Conservation (phyloP, 2,797 vertebrate genomes). For the Enteromius fasciolatus region DNA sequence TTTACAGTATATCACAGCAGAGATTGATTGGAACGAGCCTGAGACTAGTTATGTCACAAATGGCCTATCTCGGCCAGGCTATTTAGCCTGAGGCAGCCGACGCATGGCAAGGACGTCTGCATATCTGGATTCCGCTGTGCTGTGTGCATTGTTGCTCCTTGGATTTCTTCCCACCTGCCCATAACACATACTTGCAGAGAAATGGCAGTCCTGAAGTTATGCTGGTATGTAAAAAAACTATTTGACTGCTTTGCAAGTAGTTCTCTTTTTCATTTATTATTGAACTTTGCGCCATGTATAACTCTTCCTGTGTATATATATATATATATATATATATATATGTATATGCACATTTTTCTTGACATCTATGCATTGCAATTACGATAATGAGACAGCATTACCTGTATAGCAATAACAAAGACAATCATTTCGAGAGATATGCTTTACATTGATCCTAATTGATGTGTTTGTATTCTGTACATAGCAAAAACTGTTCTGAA, state of each 20-base stretch:
- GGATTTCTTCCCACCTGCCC: slow-evolving; percentile 4
- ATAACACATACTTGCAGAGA: background rate
- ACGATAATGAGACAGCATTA: background rate
- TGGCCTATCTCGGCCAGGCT: slow-evolving; percentile 5
- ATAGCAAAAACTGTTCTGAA: background rate
- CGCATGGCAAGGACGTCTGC: background rate
- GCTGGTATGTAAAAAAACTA: background rate
- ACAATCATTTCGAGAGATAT: background rate
- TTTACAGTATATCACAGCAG: slow-evolving; percentile 6
- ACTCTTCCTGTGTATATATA: too few species aligned
- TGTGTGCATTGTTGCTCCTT: background rate
- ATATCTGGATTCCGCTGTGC: background rate
- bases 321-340: too few species aligned
- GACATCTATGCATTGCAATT: background rate
- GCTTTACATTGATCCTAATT: background rate
- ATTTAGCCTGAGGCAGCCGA: slow-evolving; percentile 19
- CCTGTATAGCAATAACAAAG: background rate
- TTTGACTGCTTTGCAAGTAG: background rate
- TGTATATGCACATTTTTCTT: too few species aligned
- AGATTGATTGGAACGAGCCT: slow-evolving; percentile 14
- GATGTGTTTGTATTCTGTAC: background rate
- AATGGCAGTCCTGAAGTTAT: slow-evolving; percentile 12
- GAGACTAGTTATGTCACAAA: slow-evolving; percentile 19
- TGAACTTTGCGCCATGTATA: too few species aligned
- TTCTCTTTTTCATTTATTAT: background rate